Evolutionary conservation across 2,113 vertebrate species (phyloP).

Genomic region (Fulmarus glacialis): DNA sequence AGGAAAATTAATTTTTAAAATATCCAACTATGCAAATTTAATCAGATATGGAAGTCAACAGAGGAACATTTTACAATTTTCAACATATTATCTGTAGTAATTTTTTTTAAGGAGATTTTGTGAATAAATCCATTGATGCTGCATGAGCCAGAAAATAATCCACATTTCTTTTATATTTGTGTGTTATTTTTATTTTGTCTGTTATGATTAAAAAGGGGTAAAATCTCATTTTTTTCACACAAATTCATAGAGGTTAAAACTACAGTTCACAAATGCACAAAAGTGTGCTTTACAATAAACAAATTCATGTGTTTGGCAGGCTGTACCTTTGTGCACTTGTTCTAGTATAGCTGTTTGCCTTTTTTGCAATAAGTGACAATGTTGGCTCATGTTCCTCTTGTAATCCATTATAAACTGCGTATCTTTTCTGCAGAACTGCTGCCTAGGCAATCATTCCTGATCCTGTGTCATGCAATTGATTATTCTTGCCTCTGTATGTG

Average conservation of each 20-base stretch:
- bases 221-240: background rate
- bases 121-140: background rate
- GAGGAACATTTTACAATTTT: background rate
- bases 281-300: background rate
- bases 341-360: background rate
- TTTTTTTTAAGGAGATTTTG: background rate
- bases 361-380: background rate
- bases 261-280: background rate
- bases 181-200: background rate
- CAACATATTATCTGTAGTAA: background rate
- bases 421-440: background rate
- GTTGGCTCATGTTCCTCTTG: background rate
- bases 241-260: background rate
- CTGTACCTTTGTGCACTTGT: background rate
- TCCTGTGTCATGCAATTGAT: background rate
- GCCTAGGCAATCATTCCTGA: background rate
- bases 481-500: background rate
- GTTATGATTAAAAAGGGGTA: background rate
- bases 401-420: constrained; percentile 19
- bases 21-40: background rate
- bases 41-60: background rate
- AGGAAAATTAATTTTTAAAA: background rate
- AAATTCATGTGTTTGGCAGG: background rate
- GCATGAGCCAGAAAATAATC: background rate
- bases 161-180: background rate